These are phyloP conservation scores for Oryctolagus cuniculus DNA, from an alignment of 2,113 vertebrate genomes.

Conservation along the genomic window DNA sequence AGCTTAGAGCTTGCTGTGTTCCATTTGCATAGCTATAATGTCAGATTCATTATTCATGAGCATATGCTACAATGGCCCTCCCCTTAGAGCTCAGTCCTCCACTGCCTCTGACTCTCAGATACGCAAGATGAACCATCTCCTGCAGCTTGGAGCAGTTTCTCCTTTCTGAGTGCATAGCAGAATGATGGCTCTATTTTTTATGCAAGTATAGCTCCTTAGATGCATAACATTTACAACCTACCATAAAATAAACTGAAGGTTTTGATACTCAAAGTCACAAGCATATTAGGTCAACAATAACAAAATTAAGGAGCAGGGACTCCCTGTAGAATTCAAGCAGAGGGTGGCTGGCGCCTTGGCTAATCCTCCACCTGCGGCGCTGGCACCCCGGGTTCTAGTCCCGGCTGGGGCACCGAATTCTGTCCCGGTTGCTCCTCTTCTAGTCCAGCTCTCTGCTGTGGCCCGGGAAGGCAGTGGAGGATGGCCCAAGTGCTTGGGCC, in stretches of 20 bases:
- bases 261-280: conserved; percentile 59
- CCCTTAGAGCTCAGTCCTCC: conserved; percentile 52
- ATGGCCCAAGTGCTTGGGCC: too few relatives aligned
- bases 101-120: conserved; percentile 63
- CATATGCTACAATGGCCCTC: conserved; percentile 77
- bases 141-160: conserved; percentile 82
- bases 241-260: conserved; percentile 72
- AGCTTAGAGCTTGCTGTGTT: conserved; percentile 76
- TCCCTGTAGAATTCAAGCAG: conserved; percentile 49
- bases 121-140: conserved; percentile 71
- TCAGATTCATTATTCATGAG: conserved; percentile 86
- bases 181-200: conserved; percentile 80
- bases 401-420: too few relatives aligned
- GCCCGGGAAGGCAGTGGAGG: too few relatives aligned
- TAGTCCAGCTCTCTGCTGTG: too few relatives aligned
- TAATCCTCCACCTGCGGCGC: too few relatives aligned
- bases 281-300: conserved; percentile 71
- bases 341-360: neutral
- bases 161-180: conserved; percentile 63
- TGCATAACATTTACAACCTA: conserved; percentile 76
- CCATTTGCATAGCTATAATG: conserved; percentile 79
- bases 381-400: too few relatives aligned
- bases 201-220: conserved; percentile 76
- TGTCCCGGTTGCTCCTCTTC: too few relatives aligned
- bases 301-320: conserved; percentile 24